Evolutionary conservation across 2,113 vertebrate species (phyloP).

Genomic region (Heterochromis multidens): DNA sequence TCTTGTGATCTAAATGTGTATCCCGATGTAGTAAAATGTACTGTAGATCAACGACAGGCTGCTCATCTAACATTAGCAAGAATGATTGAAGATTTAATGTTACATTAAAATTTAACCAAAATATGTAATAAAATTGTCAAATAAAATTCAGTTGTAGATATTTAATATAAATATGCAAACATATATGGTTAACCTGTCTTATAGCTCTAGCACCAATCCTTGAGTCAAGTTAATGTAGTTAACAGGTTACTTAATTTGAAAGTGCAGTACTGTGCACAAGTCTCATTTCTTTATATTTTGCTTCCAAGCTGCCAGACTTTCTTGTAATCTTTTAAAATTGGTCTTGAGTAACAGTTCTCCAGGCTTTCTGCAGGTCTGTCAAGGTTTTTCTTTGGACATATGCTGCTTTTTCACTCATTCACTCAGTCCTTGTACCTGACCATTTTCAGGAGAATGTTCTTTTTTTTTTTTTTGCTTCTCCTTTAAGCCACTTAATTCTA

Average conservation of each 20-base stretch:
- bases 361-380: no score
- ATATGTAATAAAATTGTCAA: not conserved
- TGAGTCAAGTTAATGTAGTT: not conserved
- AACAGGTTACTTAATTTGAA: not conserved
- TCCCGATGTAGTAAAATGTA: not conserved
- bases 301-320: no score
- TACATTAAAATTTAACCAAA: not conserved
- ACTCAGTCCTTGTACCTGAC: no score
- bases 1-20: not conserved
- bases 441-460: no score
- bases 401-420: no score
- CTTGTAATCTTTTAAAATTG: fast-evolving
- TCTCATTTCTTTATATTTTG: not conserved
- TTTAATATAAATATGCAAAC: not conserved
- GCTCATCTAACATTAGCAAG: not conserved
- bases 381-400: no score
- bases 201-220: not conserved
- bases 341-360: not conserved
- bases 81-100: not conserved
- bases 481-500: no score
- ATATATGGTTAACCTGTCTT: not conserved
- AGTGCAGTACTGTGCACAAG: not conserved
- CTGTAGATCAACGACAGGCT: not conserved
- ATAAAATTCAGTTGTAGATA: not conserved
- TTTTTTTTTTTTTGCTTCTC: no score